These are phyloP conservation scores for Ictidomys tridecemlineatus DNA, from an alignment of 2,113 vertebrate species.

Conservation along the genomic window DNA sequence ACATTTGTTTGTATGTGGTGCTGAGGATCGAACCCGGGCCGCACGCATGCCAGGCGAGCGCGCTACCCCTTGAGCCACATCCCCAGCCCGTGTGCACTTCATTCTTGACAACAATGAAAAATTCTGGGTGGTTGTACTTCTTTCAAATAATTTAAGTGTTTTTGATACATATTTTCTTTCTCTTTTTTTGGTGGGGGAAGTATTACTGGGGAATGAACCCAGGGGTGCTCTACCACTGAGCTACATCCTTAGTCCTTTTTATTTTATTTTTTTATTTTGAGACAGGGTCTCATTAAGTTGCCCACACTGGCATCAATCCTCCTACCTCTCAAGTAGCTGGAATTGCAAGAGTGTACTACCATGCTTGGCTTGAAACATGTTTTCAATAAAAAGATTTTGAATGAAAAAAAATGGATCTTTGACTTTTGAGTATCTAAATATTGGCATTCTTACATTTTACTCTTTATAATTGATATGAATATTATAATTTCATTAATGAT, in stretches of 20 bases:
- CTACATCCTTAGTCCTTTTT: neutral
- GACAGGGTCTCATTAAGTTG: neutral
- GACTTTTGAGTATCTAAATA: conserved; percentile 37
- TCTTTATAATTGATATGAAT: conserved; percentile 51
- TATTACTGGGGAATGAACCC: neutral
- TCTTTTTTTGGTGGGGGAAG: neutral
- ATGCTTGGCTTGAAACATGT: neutral
- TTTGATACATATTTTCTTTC: conserved; percentile 38
- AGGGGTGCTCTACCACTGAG: neutral
- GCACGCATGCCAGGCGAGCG: too few relatives aligned
- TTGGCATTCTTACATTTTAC: conserved; percentile 46
- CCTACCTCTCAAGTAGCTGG: too few relatives aligned
- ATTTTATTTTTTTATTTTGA: neutral
- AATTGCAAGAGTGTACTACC: too few relatives aligned
- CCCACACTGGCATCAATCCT: neutral
- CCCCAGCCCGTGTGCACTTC: conserved; percentile 70
- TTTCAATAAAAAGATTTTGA: conserved; percentile 70
- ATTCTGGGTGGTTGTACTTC: conserved; percentile 32
- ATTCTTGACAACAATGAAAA: conserved; percentile 43
- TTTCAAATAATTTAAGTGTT: conserved; percentile 61
- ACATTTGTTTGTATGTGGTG: too few relatives aligned
- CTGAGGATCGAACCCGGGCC: too few relatives aligned
- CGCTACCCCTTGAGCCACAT: too few relatives aligned
- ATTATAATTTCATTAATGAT: conserved; percentile 31
- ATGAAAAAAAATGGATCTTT: too few relatives aligned